Base-by-base conservation (phyloP, 2,888 invertebrate species). In the Chrysodeixis includens region DNA sequence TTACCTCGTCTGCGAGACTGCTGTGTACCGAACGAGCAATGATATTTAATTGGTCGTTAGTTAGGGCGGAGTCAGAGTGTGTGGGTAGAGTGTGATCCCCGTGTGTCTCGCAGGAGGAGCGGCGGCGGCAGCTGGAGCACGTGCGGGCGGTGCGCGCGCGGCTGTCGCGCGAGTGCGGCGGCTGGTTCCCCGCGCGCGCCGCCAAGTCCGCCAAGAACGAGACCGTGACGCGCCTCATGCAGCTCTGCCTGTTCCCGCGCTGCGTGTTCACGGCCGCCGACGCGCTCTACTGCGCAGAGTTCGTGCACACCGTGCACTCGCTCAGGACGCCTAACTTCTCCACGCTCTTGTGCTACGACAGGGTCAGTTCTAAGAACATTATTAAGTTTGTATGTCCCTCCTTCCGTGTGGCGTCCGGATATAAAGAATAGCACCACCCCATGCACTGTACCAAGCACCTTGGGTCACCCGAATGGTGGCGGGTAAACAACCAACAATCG, bases 261-360 rank as follows among this genome's bases (percentile, higher is more conserved):
- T 99, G 99, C 93, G 98, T 99, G 71, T 99, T 99, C 94, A 99
- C 99, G 20, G 98, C 99, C 57, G 96, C 97, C 58, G 99, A 99
- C 95, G 99, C 99, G 35, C 96, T 99, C 64, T 99, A 98, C 94
- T 99, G 99, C 93, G 99, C 99, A 0, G 98, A 99, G 95, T 99
- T 99, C 92, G 98, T 99, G 68, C 98, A 99, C 88, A 97, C 98
- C 8, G 97, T 99, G 81, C 99, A 99, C 93, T 97, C 97, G 83
- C 95, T 99, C 81, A 98, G 98, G 92, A 99, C 99, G 56, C 98
- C 99, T 7, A 99, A 99, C 95, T 99, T 99, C 95, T 99, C 99
- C 16, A 99, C 99, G 0, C 96, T 99, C 62, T 96, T 99, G 57
- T 99, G 99, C 91, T 99, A 99, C 87, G 99, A 99, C 93, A 96